These are phyloP conservation scores for Petroica traversi DNA, from an alignment of 2,113 vertebrate genomes.

Conservation along the genomic window DNA sequence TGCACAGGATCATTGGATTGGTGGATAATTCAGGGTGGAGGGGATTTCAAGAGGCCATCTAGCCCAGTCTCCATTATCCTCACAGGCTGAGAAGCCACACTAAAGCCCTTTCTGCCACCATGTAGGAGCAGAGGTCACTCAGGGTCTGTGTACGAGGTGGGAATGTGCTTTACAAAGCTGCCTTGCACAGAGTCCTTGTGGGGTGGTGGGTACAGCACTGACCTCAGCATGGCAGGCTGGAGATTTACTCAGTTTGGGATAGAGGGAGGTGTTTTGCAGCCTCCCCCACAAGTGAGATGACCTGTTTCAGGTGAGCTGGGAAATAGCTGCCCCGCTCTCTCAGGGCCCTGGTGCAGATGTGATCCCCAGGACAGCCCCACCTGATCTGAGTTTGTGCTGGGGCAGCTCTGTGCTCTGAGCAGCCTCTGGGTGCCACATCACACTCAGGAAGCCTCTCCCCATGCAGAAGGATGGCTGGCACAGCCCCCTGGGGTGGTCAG, in stretches of 20 bases:
- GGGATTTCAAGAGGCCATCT: background rate
- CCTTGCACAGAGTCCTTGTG: accelerated
- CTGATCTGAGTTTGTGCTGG: background rate
- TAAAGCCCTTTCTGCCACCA: background rate
- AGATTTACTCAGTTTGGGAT: background rate
- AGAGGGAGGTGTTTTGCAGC: background rate
- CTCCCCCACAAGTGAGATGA: background rate
- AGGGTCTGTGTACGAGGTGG: background rate
- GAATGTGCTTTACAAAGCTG: background rate
- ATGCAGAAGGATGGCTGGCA: background rate
- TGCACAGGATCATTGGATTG: background rate
- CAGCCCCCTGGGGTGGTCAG: background rate
- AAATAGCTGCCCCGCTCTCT: background rate
- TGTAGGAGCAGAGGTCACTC: background rate
- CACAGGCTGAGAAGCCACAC: background rate
- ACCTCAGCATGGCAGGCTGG: background rate
- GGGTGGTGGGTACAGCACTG: background rate
- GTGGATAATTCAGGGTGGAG: background rate
- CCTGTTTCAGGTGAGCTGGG: background rate
- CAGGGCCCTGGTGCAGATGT: background rate
- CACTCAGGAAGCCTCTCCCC: background rate
- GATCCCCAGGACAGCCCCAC: background rate
- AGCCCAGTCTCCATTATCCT: background rate
- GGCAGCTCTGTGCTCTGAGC: background rate
- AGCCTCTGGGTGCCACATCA: background rate